Base-by-base conservation (phyloP, 1,140 invertebrate genomes). In the Lepidurus apus region DNA sequence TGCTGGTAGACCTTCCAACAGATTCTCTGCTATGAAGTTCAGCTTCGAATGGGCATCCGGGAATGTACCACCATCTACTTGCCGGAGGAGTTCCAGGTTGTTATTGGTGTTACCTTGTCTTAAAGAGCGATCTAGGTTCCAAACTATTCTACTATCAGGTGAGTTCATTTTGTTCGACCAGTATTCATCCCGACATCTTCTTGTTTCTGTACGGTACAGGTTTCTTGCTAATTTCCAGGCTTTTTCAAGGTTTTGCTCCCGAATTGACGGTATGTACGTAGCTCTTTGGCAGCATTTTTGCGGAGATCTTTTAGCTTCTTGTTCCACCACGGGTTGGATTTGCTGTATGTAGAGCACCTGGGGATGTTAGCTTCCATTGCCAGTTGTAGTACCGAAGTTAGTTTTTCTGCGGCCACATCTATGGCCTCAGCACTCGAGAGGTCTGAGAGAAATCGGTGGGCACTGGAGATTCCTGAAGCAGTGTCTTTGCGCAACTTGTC, bases 301-400 rank as follows among this genome's bases (percentile, higher is more conserved):
- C 17, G 17, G 42, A 42, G 24, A 11, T 10, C 24, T 42, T 76
- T 43, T 26, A 42, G 9, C 9, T 42, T 9, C 9, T 21, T 7
- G 17, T 76, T 42, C 75, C 21, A n/a, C n/a, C 75, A 76, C 17
- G 75, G 75, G 42, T 76, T 26, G 42, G 75, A 76, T 21, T 42
- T 21, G n/a, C 44, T 24, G 34, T 44, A 8, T 42, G 44, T 76
- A 11, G 21, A 43, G 9, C 44, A 1, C 42, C 44, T 42, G 9
- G 75, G 75, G 34, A 76, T 76, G 44, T 76, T 21, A 21, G 24
- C n/a, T 76, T 76, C 42, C 17, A 44, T 43, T n/a, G 44, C n/a
- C 7, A 21, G 42, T 76, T 26, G 24, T 10, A 76, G 9, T 42
- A 76, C 3, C 21, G n/a, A 42, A 42, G 21, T 76, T 26, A 76